Evolutionary conservation across 2,113 vertebrate species (phyloP).

Genomic region (Chaenocephalus aceratus): DNA sequence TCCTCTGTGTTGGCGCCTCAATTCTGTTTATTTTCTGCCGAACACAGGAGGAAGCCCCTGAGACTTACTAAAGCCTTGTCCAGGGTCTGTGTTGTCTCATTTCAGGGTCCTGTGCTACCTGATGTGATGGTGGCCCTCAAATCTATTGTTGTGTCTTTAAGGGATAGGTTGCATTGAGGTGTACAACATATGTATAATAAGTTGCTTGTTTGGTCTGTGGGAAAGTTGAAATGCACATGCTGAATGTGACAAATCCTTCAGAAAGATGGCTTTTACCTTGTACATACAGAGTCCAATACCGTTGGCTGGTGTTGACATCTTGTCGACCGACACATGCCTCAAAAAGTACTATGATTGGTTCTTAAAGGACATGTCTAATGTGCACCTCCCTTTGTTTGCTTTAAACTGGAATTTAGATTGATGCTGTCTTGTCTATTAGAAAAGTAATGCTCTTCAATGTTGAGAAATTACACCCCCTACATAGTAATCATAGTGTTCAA

Average conservation of each 20-base stretch:
- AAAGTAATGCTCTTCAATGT: constrained; percentile 1
- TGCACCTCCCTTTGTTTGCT: background rate
- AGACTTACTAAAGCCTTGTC: background rate
- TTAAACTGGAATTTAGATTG: fast-evolving
- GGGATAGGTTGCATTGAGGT: background rate
- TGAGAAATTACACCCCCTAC: background rate
- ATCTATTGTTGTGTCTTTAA: background rate
- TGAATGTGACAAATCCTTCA: background rate
- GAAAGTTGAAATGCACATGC: background rate
- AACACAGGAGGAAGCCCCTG: background rate
- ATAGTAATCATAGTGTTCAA: background rate
- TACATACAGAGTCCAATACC: background rate
- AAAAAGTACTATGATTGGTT: background rate
- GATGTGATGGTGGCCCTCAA: background rate
- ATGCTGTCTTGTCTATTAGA: background rate
- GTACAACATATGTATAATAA: background rate
- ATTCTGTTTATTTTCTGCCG: background rate
- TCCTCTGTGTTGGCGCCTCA: background rate
- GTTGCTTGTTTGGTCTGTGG: background rate
- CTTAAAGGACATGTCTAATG: background rate
- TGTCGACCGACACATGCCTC: background rate
- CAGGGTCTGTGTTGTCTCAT: background rate
- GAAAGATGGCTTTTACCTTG: background rate
- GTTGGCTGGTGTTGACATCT: background rate
- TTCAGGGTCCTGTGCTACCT: background rate